Percentiles rank a stretch among this genome's conserved stretches.
phyloP scores from a whole-genome alignment of 2,888 invertebrate species.

The Branchellion lobata region DNA sequence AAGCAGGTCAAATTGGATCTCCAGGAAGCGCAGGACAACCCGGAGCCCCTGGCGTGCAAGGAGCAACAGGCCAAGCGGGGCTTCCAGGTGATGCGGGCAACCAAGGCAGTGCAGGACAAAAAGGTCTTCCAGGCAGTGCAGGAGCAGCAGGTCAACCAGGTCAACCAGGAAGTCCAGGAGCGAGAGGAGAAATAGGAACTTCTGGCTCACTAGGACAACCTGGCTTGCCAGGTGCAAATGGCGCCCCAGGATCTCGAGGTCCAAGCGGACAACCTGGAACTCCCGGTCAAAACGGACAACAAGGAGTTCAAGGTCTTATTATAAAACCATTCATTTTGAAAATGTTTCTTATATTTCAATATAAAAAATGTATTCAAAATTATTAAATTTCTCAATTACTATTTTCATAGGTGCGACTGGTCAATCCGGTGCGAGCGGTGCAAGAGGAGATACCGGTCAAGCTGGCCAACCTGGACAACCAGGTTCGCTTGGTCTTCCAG shows the following conservation, averaged over 20 bases:
- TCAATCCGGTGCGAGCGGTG: not conserved
- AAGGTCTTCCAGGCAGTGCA: slow-evolving; percentile 17
- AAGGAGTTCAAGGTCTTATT: slow-evolving; percentile 40
- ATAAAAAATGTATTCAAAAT: not conserved
- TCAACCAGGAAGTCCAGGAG: slow-evolving; percentile 45
- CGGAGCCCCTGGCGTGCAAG: slow-evolving; percentile 53
- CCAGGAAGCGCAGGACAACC: slow-evolving; percentile 52
- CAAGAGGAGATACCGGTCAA: slow-evolving; percentile 5
- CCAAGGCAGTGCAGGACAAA: slow-evolving; percentile 30
- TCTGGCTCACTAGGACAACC: slow-evolving; percentile 45
- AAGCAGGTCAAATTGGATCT: slow-evolving; percentile 28
- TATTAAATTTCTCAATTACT: slow-evolving; percentile 54
- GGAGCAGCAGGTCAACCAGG: slow-evolving; percentile 42
- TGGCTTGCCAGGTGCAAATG: slow-evolving; percentile 39
- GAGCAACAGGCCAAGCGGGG: slow-evolving; percentile 51
- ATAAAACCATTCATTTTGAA: not conserved
- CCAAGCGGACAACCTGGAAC: slow-evolving; percentile 41
- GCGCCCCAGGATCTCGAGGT: slow-evolving; percentile 31
- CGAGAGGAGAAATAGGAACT: slow-evolving; percentile 45
- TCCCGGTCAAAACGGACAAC: slow-evolving; percentile 35
- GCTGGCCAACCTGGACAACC: slow-evolving; percentile 58
- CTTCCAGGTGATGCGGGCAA: slow-evolving; percentile 43
- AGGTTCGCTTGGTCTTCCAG: slow-evolving; percentile 43
- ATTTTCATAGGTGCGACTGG: slow-evolving; percentile 46
- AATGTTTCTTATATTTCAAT: not conserved